Base-by-base conservation (phyloP, 2,888 invertebrate species). In the Drosophila flavopinicola region DNA sequence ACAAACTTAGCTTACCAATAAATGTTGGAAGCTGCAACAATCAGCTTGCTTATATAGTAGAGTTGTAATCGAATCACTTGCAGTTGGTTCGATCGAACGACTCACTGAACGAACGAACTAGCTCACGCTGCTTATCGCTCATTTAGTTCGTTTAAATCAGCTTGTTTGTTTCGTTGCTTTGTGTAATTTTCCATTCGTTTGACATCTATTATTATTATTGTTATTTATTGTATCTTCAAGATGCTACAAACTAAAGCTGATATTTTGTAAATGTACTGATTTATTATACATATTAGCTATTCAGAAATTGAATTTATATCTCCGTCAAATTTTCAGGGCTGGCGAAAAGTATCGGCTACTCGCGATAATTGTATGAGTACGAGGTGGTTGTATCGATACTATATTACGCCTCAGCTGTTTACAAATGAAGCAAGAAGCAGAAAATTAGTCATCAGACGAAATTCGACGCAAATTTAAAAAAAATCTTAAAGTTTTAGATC, bases 381-480 rank as follows among this genome's bases (percentile, higher is more conserved):
- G 20, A 20, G 20, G 4, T 4, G 2, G 2, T 20, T 20, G 20
- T 20, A 29, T 58, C 71, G 71, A 51, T 69, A 25, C 3, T 10
- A n/a, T 3, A 6, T 1, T 3, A 20, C 9, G 10, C 1, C 9
- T 29, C 73, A 73, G 60, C 67, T 70, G 70, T 60, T 70, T 47
- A 35, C 33, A 30, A 48, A 38, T 37, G 24, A 1, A n/a, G 6
- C 17, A 74, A 82, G 66, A 85, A 63, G 54, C 47, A 63, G 65
- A 56, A 41, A 64, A 82, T 82, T 82, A 82, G 85, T 82, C 87
- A 87, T 82, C 87, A 87, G 71, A 78, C 87, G 63, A 82, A 77
- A 47, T 73, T 74, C 48, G 15, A 52, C 45, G 49, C 38, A 61
- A 56, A 58, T 42, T 75, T 61, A 4, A 13, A 29, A 25, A 20